A percentile compares a stretch with the other conserved stretches of the same genome.
Evolutionary conservation across 2,797 vertebrate genomes (phyloP).

Genomic region (Myotis pilosus): DNA sequence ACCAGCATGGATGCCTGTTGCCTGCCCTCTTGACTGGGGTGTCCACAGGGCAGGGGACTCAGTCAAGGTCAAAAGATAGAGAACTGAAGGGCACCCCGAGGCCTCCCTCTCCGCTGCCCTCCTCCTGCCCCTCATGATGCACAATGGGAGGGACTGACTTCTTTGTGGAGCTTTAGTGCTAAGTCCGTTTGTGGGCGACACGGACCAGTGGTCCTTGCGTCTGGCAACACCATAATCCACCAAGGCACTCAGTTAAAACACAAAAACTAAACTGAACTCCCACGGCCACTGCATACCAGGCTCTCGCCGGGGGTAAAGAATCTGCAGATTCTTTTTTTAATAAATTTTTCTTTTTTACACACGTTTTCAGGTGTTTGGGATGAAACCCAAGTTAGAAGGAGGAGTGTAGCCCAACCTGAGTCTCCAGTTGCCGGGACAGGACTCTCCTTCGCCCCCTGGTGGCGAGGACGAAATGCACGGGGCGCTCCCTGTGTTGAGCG

Average conservation of each 20-base stretch:
- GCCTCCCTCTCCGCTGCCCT: neutral
- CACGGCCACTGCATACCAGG: no score
- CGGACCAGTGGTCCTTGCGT: rapidly evolving
- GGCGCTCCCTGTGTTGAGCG: rapidly evolving
- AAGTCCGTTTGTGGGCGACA: neutral
- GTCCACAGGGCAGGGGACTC: neutral
- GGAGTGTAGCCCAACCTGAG: neutral
- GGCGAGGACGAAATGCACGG: neutral
- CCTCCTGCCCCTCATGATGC: rapidly evolving
- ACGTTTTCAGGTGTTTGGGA: neutral
- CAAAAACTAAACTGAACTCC: neutral
- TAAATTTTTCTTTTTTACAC: neutral
- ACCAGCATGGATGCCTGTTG: rapidly evolving
- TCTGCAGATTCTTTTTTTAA: neutral
- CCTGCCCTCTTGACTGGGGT: neutral
- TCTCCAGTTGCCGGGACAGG: neutral
- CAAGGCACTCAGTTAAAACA: no score
- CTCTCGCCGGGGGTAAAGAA: neutral
- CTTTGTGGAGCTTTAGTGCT: neutral
- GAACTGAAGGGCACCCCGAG: no score
- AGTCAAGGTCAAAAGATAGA: neutral
- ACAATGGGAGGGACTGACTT: neutral
- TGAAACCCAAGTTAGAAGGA: neutral
- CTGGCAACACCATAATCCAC: neutral
- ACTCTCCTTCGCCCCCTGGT: constrained; percentile 60